A percentile compares a stretch with the other conserved stretches of the same genome.
Conservation (phyloP, 2,797 vertebrate genomes). For the Uromys caudimaculatus region DNA sequence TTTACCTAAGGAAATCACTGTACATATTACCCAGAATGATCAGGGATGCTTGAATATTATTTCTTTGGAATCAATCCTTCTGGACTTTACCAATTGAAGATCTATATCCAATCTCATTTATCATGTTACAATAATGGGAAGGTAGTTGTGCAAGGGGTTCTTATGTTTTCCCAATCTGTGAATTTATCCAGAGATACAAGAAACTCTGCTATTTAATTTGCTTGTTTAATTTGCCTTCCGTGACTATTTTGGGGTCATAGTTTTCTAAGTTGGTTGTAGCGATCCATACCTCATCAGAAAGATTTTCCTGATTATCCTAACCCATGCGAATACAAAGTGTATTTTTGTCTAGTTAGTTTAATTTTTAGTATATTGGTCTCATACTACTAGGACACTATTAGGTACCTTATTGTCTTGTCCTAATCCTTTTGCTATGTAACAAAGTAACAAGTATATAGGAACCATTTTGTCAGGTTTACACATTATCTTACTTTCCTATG, state of each 20-base stretch:
- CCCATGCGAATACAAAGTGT: neutral
- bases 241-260: neutral
- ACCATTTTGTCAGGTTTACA: neutral
- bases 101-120: neutral
- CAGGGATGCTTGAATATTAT: neutral
- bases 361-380: neutral
- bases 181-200: neutral
- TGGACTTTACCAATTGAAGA: neutral
- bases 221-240: neutral
- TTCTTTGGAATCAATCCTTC: neutral
- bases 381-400: neutral
- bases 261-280: constrained; percentile 42
- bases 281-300: neutral
- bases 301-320: neutral
- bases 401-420: neutral
- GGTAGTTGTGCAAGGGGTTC: neutral
- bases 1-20: neutral
- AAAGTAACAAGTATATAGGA: neutral
- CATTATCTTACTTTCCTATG: neutral
- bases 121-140: neutral
- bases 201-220: neutral
- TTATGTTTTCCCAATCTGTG: neutral
- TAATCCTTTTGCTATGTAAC: neutral
- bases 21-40: neutral
- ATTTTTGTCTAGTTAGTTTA: neutral